Conservation (phyloP, 2,888 invertebrate species). For the Cryptocheilus praepositus region DNA sequence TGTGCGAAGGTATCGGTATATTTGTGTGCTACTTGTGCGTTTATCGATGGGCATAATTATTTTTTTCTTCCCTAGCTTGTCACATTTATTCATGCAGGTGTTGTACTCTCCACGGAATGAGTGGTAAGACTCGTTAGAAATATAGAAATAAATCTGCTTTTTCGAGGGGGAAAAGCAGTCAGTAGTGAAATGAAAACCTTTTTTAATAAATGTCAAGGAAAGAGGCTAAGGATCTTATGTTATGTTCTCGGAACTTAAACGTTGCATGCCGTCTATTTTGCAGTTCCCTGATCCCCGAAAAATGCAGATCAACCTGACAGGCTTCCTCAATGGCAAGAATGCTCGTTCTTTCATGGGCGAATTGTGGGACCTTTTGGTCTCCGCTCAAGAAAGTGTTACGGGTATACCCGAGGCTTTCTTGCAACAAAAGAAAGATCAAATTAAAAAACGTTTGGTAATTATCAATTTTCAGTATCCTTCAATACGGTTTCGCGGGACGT, state of each 20-base stretch:
- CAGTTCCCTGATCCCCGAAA: slow-evolving; percentile 97
- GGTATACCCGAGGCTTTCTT: slow-evolving; percentile 97
- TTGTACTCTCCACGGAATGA: slow-evolving; percentile 26
- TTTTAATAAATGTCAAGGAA: neutral
- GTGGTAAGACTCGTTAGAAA: slow-evolving; percentile 64
- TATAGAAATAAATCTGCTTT: slow-evolving; percentile 68
- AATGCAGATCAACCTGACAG: slow-evolving; percentile 99
- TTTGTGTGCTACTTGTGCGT: slow-evolving; percentile 48
- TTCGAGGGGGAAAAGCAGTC: slow-evolving; percentile 75
- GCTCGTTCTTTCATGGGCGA: slow-evolving; percentile 98
- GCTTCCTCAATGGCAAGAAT: slow-evolving; percentile 98
- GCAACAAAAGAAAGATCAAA: slow-evolving; percentile 97
- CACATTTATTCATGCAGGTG: slow-evolving; percentile 46
- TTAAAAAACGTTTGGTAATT: slow-evolving; percentile 89
- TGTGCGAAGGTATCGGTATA: slow-evolving; percentile 46
- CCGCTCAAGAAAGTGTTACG: slow-evolving; percentile 95
- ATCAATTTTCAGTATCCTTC: slow-evolving; percentile 19
- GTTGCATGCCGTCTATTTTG: slow-evolving; percentile 67
- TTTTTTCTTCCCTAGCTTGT: slow-evolving; percentile 40
- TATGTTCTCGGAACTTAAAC: neutral
- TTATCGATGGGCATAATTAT: slow-evolving; percentile 46
- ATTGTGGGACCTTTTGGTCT: slow-evolving; percentile 95
- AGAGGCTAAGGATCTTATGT: slow-evolving; percentile 5
- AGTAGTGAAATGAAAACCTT: slow-evolving; percentile 40
- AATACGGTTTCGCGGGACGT: slow-evolving; percentile 3